Percentiles rank a stretch among this genome's conserved stretches.
Conservation (phyloP, 2,113 vertebrate species). For the Aphelocoma coerulescens region DNA sequence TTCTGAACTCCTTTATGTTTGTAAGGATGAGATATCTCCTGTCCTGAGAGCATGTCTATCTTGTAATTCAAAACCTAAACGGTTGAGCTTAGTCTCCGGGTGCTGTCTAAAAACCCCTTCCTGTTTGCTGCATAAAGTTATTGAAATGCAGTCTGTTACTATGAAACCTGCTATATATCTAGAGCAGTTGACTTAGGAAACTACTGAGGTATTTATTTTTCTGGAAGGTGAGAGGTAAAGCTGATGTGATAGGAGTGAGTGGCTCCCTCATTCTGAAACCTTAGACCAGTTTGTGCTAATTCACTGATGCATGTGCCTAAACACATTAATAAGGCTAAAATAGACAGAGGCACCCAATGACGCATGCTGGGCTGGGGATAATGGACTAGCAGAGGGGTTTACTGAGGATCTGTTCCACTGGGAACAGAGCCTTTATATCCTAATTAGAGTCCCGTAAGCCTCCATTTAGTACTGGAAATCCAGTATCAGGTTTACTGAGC, state of each 20-base stretch:
- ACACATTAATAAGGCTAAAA: conserved; percentile 81
- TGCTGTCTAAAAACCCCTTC: neutral
- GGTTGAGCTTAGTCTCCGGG: neutral
- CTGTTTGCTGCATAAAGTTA: conserved; percentile 17
- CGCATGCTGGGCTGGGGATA: conserved; percentile 75
- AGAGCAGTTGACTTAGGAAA: conserved; percentile 57
- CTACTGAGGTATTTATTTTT: conserved; percentile 47
- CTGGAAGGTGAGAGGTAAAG: conserved; percentile 23
- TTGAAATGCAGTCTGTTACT: conserved; percentile 20
- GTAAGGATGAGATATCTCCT: neutral
- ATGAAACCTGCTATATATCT: neutral
- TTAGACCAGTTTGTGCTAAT: conserved; percentile 64
- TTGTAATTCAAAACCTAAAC: conserved; percentile 27
- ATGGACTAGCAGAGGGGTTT: conserved; percentile 70
- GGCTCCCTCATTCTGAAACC: conserved; percentile 60
- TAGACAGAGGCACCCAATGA: conserved; percentile 75
- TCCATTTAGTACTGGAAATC: conserved; percentile 76
- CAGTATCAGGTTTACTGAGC: conserved; percentile 71
- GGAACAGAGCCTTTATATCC: conserved; percentile 70
- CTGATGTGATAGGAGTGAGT: conserved; percentile 69
- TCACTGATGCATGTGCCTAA: conserved; percentile 77
- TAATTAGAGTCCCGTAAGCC: conserved; percentile 80
- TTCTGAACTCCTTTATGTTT: conserved; percentile 12
- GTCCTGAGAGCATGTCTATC: neutral
- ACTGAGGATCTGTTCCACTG: conserved; percentile 72